Base-by-base conservation (phyloP, 2,113 vertebrate species). In the Pachyramphus minor region DNA sequence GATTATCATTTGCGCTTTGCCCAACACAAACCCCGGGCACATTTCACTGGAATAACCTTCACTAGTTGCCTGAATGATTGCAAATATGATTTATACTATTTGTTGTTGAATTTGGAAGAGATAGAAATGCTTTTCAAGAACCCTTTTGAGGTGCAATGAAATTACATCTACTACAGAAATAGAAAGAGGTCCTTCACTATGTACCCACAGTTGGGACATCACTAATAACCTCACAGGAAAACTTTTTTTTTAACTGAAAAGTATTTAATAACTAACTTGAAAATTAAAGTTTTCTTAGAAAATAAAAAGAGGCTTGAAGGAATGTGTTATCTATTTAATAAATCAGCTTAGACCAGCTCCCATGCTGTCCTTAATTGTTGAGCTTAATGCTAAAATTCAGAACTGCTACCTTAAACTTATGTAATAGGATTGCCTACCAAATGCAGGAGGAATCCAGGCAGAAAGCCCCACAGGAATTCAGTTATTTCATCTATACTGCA, bases 401-500 rank as follows among this genome's bases (percentile, higher is more conserved):
- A 91, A 83, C 84, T 45, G 14, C 39, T 95, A 86, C 42, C 63
- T 89, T 92, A 76, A 77, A 83, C 33, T 58, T 74, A 35, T 74
- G 56, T 82, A 83, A 42, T 56, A 59, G 39, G 39, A 67, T 74
- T 95, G 63, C 53, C 62, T 92, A 87, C 30, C 79, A 42, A 91
- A 64, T 8, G 27, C 50, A 50, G 50, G 66, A 95, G 59, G 50
- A 84, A 92, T 96, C 76, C 91, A 86, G 77, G 82, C 62, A 68
- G 64, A 97, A 95, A 90, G n/a, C 13, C 68, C 35, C 71, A 77
- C 12, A 62, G 74, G 78, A 94, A 74, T 95, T 91, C 63, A 93
- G 66, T 94, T 64, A 91, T 97, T 97, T 93, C 21, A 2, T 93
- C 50, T 85, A 25, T 56, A 72, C n/a, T 74, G 47, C 22, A 4